Base-by-base conservation (phyloP, 2,113 vertebrate species). In the Polyodon spathula region DNA sequence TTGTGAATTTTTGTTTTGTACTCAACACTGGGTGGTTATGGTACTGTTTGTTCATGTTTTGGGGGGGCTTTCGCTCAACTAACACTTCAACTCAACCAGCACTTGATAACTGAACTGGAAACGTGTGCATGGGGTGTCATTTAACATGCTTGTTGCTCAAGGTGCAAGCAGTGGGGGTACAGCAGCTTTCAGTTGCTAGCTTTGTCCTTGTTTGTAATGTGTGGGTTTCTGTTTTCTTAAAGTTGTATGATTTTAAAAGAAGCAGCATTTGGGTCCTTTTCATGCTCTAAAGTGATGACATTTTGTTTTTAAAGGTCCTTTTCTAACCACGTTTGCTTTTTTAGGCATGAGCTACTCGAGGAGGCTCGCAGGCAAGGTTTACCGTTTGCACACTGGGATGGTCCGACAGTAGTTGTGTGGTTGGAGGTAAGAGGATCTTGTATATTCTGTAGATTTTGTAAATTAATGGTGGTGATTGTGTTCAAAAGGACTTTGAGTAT, bases 341-440 rank as follows among this genome's bases (percentile, higher is more conserved):
- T 4, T 14, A 93, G 91, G 71, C 95, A 97, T 0, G 94, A 99
- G 17, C n/a, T 99, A 56, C 88, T 99, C 38, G 96, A 98, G 58
- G 96, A 97, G 65, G 96, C 96, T 56, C 90, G 96, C 46, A 77
- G 89, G 62, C 95, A 92, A 76, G 93, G 94, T 9, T 78, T 99
- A 9, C 95, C 96, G 0, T 98, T 99, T 15, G 96, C 95, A 0
- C 94, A 97, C 64, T 99, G 96, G 96, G 96, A 99, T 2, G 96
- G 96, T 0, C 96, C 95, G 0, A 98, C 95, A 0, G 95, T 99
- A 0, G 95, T 99, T 1, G 91, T 94, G 8, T 99, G 96, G 96
- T 71, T 99, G 55, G 96, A 99, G 93, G 96, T 99, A 77, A 62
- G 8, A 17, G n/a, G 3, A 38, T 27, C 27, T 27, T 27, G 3